A percentile compares a stretch with the other conserved stretches of the same genome.
phyloP scores from a whole-genome alignment of 2,113 vertebrate genomes.

The Zapus hudsonius region DNA sequence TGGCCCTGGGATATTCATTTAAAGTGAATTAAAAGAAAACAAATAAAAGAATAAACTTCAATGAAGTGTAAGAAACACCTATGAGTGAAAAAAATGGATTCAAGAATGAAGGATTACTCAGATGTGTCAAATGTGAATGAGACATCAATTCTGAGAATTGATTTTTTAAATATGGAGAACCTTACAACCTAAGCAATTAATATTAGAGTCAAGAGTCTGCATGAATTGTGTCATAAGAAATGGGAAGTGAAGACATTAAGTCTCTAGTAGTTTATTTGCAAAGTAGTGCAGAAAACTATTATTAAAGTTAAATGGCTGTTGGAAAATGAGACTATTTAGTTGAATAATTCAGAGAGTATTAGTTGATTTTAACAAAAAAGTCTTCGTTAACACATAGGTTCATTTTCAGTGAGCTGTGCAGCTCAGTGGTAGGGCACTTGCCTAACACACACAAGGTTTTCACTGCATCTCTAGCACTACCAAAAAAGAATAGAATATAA shows the following conservation, averaged over 20 bases:
- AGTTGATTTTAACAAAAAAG: constrained; percentile 25
- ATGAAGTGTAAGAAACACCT: background rate
- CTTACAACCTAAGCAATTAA: constrained; percentile 30
- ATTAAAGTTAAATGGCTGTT: constrained; percentile 33
- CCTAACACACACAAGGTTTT: background rate
- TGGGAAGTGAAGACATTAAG: background rate
- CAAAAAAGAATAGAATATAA: background rate
- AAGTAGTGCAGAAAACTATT: background rate
- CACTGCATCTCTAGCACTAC: background rate
- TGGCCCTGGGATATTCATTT: background rate
- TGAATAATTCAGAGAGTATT: constrained; percentile 26
- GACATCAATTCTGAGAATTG: constrained; percentile 41
- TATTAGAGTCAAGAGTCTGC: constrained; percentile 30
- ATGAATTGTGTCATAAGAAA: constrained; percentile 40
- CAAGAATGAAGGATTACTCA: background rate
- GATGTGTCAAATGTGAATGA: constrained; percentile 33
- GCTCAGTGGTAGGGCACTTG: background rate
- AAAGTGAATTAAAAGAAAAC: background rate
- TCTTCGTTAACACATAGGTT: constrained; percentile 8
- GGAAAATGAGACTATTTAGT: background rate
- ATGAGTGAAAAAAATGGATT: background rate
- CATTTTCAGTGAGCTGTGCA: background rate
- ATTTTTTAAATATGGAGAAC: constrained; percentile 46
- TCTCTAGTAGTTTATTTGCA: background rate
- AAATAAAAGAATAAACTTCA: constrained; percentile 9